A percentile compares a stretch with the other conserved stretches of the same genome.
These are phyloP conservation scores for Lasiurus cinereus DNA, from an alignment of 2,113 vertebrate genomes.

Conservation along the genomic window DNA sequence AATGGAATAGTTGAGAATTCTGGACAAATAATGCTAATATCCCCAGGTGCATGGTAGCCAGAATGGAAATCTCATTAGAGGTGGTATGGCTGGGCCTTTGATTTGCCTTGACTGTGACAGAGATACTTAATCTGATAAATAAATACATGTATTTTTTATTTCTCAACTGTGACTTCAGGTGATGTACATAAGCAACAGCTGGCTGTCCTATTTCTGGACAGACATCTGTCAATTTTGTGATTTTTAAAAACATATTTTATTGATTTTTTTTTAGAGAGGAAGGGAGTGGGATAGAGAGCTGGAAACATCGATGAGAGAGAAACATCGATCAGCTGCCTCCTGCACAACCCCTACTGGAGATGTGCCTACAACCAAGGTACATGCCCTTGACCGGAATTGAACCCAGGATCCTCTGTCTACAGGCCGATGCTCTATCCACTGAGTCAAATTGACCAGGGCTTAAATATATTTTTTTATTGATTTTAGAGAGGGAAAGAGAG, in stretches of 20 bases:
- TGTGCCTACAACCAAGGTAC: too few species aligned
- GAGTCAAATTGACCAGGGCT: too few species aligned
- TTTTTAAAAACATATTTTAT: background rate
- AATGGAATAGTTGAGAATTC: conserved; percentile 40
- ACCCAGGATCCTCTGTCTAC: too few species aligned
- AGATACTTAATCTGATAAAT: background rate
- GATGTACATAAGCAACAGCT: background rate
- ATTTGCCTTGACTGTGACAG: background rate
- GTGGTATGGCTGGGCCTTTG: background rate
- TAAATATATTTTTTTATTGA: too few species aligned
- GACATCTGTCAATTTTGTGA: background rate
- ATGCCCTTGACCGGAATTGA: too few species aligned
- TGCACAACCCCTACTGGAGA: too few species aligned
- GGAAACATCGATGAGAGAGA: too few species aligned
- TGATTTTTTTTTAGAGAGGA: too few species aligned
- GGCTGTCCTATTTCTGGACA: background rate
- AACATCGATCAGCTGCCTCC: too few species aligned
- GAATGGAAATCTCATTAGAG: background rate
- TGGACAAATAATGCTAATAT: conserved; percentile 2
- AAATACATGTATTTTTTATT: background rate
- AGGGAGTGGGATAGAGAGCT: too few species aligned
- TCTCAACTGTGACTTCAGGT: background rate
- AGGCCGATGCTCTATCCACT: too few species aligned
- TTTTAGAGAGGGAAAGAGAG: too few species aligned
- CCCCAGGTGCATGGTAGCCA: background rate